Evolutionary conservation across 2,888 invertebrate genomes (phyloP).

Genomic region (Dyspetes luteomarginatus): DNA sequence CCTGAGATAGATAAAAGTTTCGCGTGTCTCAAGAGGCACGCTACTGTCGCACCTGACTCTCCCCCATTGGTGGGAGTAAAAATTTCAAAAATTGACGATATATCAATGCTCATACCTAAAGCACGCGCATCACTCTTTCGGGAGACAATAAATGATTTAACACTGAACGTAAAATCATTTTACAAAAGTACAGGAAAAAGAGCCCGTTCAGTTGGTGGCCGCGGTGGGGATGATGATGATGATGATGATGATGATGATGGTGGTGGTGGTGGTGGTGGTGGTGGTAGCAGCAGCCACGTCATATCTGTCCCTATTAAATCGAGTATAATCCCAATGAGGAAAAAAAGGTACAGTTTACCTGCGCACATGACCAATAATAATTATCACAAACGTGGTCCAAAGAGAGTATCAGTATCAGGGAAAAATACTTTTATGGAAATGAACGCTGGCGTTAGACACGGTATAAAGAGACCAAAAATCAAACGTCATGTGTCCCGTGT

Average conservation of each 20-base stretch:
- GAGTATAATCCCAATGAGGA: conserved; percentile 19
- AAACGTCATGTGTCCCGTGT: conserved; percentile 72
- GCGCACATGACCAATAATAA: conserved; percentile 20
- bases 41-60: conserved; percentile 51
- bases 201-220: conserved; percentile 51
- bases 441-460: conserved; percentile 88
- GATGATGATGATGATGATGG: too few relatives aligned
- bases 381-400: neutral
- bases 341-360: conserved; percentile 66
- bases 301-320: too few relatives aligned
- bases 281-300: too few relatives aligned
- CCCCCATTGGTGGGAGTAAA: conserved; percentile 65
- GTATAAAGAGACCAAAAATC: conserved; percentile 86
- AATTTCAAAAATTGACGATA: conserved; percentile 72
- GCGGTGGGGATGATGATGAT: too few relatives aligned
- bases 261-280: too few relatives aligned
- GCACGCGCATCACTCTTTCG: conserved; percentile 79
- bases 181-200: conserved; percentile 71
- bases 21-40: conserved; percentile 72
- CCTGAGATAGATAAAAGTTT: conserved; percentile 70
- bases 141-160: conserved; percentile 69
- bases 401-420: too few relatives aligned
- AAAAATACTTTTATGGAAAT: too few relatives aligned
- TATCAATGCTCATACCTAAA: conserved; percentile 68
- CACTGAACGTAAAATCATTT: conserved; percentile 76